Conservation (phyloP, 1,140 invertebrate species). For the Phymorhynchus buccinoides region DNA sequence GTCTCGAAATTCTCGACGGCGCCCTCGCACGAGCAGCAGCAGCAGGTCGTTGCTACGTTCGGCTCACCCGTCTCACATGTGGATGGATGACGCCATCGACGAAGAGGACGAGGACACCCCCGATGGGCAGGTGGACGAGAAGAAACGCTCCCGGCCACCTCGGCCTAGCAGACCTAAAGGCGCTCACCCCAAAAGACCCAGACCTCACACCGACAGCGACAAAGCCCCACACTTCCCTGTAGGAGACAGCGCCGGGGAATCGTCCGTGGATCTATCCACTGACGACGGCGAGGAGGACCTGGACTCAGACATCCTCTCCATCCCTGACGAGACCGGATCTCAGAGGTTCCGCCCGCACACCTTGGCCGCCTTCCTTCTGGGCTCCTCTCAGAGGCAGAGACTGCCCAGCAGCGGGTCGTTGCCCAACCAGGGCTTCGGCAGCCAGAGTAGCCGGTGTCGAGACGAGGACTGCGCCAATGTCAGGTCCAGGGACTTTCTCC, state of each 20-base stretch:
- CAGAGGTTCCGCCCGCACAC: constrained; percentile 49
- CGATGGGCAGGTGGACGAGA: constrained; percentile 26
- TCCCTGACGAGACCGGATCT: constrained; percentile 60
- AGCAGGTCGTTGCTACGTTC: not conserved
- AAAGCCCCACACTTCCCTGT: not conserved
- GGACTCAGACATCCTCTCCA: constrained; percentile 59
- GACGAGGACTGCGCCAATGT: constrained; percentile 53
- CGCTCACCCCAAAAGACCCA: constrained; percentile 28
- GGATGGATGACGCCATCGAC: constrained; percentile 33
- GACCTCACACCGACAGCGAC: not conserved
- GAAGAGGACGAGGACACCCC: constrained; percentile 33
- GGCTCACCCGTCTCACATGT: constrained; percentile 17
- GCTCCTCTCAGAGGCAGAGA: constrained; percentile 41
- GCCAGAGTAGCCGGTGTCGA: constrained; percentile 51
- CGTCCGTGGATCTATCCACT: not conserved
- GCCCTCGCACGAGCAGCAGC: not conserved
- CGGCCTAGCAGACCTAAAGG: constrained; percentile 25
- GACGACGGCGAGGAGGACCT: constrained; percentile 46
- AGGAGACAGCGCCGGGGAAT: not conserved
- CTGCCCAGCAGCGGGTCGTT: not conserved
- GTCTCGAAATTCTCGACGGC: not conserved
- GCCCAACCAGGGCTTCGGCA: not conserved
- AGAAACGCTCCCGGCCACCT: not conserved
- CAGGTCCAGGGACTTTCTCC: not conserved
- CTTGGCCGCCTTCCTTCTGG: constrained; percentile 41